These are phyloP conservation scores for Dolichomitus sp. DNA, from an alignment of 2,888 invertebrate genomes.

Conservation along the genomic window DNA sequence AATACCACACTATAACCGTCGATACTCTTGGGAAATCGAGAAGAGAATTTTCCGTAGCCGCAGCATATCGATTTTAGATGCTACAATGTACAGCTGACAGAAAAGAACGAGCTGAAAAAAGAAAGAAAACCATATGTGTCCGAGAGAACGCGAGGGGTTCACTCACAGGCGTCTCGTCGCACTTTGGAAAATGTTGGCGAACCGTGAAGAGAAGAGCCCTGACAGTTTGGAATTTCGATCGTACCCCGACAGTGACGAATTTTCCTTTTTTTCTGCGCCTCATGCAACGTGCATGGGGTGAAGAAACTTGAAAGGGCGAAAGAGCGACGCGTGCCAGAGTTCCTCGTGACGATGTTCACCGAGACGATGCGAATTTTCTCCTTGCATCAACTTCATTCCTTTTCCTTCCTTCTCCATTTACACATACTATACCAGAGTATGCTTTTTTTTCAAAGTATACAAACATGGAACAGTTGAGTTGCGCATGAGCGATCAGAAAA, in stretches of 20 bases:
- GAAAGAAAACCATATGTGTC: constrained; percentile 34
- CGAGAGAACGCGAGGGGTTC: constrained; percentile 9
- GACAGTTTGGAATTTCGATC: constrained; percentile 45
- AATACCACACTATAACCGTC: constrained; percentile 15
- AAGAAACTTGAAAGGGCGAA: constrained; percentile 28
- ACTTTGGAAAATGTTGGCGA: constrained; percentile 36
- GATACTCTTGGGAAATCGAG: not conserved
- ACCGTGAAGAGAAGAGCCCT: constrained; percentile 37
- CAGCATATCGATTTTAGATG: constrained; percentile 22
- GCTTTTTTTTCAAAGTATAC: constrained; percentile 37
- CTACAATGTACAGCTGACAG: constrained; percentile 14
- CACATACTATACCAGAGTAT: constrained; percentile 27
- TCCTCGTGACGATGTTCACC: constrained; percentile 17
- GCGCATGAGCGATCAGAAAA: constrained; percentile 26
- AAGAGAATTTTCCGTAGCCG: constrained; percentile 23
- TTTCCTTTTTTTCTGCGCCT: not conserved
- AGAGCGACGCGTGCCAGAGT: constrained; percentile 30
- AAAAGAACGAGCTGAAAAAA: constrained; percentile 15
- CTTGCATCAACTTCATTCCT: constrained; percentile 18
- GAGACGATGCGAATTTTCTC: constrained; percentile 30
- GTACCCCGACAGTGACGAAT: constrained; percentile 42
- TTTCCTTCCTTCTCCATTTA: constrained; percentile 16
- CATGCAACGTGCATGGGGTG: constrained; percentile 2
- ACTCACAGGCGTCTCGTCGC: constrained; percentile 16
- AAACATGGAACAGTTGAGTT: constrained; percentile 39